Evolutionary conservation across 2,797 vertebrate genomes (phyloP), one percentile per base, ranked within the genome.

Genomic region (Notamacropus eugenii): DNA sequence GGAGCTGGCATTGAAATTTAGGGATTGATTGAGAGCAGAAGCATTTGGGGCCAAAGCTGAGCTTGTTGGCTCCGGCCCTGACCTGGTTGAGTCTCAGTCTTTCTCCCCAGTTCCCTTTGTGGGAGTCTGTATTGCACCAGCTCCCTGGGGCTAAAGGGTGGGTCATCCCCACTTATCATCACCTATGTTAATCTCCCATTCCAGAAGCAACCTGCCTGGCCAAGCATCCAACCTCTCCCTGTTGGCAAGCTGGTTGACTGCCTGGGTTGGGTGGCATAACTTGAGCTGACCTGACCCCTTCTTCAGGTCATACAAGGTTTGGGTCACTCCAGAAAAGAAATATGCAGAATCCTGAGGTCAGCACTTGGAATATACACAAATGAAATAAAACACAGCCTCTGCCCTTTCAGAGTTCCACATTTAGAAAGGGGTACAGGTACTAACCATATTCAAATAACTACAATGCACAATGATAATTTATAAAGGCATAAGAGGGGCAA

Each of bases 91-190:
- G 74, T 87, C 22, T 50, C 22, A 46, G 10, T 87, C 10, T 87
- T 87, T 87, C 74, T 87, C 74, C 40, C 16, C 34, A 74, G 67
- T 46, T 82, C 67, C 74, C 40, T 87, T 87, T 87, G 74, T 87
- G 74, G 74, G 74, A 87, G n/a, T 46, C 74, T 50, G 74, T 87
- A 87, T 87, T 87, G 74, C 74, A 87, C 74, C 40, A 87, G 74
- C 74, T 40, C 40, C 74, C 74, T 74, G n/a, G 9, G 74, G 74
- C 74, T 40, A 87, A 87, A 87, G 74, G 74, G 74, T 87, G 74
- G 74, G 74, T 87, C 74, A 87, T 87, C 24, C 74, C 74, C 74
- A 87, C 74, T 87, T 87, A 87, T 87, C 74, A 82, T 82, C 74
- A 87, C 74, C 74, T 87, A 9, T 87, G 40, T 87, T 87, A 87